Evolutionary conservation across 2,888 invertebrate species (phyloP), one percentile per base, ranked within the genome.

Genomic region (Lasioglossum vierecki): DNA sequence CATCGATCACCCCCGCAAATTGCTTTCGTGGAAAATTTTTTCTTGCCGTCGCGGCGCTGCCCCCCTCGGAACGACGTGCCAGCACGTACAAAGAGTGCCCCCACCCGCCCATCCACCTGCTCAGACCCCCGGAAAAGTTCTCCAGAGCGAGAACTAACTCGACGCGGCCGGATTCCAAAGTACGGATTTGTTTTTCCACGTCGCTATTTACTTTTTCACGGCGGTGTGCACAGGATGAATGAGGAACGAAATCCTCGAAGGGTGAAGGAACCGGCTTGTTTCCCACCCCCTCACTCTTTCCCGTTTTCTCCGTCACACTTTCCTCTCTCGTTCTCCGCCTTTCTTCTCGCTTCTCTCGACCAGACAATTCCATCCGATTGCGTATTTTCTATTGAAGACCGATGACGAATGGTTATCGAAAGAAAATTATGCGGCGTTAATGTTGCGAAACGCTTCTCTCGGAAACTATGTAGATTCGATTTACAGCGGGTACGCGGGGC

Each of bases 371-470:
- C 92, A 81, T 90, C 85, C 88, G 90, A 91, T 89, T 91, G 90
- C 84, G 83, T 90, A 79, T 82, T 57, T 88, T 88, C 92, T 91
- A 94, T 94, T 91, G 93, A 94, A 93, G 91, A 85, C 88, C 90
- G 89, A 91, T 93, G 93, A 94, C 91, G 92, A 94, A 94, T 93
- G 93, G 93, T 92, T 92, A 93, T 92, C 88, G 92, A 92, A 93
- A 94, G 92, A 94, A 93, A 94, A 93, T 93, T 93, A 93, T 93
- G 91, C 92, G 92, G 87, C 89, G 93, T 90, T 93, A 94, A 93
- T 93, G 94, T 93, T 92, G 92, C 94, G 93, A 93, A 93, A 94
- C 57, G 57, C 92, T 88, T 90, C 35, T 35, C 91, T 91, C 39
- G 88, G 88, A 91, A 93, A 91, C 89, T 90, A 89, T 91, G 88